Evolutionary conservation across 2,113 vertebrate species (phyloP).

Genomic region (Oryctolagus cuniculus): mOryCun1.1 NC_091433.1:58087001-58087500

Average conservation of each 20-base stretch:
- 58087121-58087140: neutral
- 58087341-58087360: neutral
- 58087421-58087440: neutral
- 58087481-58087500: neutral
- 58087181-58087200: neutral
- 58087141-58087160: neutral
- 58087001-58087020: neutral
- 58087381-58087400: neutral
- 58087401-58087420: neutral
- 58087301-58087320: constrained; percentile 31
- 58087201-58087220: constrained; percentile 5
- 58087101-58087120: neutral
- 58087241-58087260: neutral
- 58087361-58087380: neutral
- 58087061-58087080: neutral
- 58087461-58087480: neutral
- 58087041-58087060: neutral
- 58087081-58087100: neutral
- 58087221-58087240: neutral
- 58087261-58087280: neutral
- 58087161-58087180: neutral
- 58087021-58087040: neutral
- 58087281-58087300: neutral
- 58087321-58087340: constrained; percentile 9
- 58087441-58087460: neutral